Conservation (phyloP, 2,888 invertebrate species). For the Pilophorus perplexus region DNA sequence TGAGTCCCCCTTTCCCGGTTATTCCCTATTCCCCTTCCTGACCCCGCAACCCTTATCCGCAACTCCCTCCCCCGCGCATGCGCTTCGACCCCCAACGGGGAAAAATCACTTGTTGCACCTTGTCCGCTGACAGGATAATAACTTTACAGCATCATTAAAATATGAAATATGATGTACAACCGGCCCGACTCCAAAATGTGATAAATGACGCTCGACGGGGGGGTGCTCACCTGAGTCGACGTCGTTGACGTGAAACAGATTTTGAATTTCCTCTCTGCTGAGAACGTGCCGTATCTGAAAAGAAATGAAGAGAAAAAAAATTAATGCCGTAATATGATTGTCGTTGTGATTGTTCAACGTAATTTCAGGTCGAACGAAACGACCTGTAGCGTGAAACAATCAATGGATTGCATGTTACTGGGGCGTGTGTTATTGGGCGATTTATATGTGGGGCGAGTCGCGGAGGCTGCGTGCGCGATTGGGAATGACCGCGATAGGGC, state of each 20-base stretch:
- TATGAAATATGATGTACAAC: neutral
- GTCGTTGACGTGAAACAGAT: slow-evolving; percentile 79
- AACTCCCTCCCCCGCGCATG: too few species aligned
- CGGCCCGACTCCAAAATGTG: neutral
- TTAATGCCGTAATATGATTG: too few species aligned
- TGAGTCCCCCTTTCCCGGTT: too few species aligned
- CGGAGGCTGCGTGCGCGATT: neutral
- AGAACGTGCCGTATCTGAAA: slow-evolving; percentile 87
- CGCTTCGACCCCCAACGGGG: too few species aligned
- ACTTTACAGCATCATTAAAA: too few species aligned
- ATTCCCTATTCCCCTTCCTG: too few species aligned
- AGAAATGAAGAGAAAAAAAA: slow-evolving; percentile 50
- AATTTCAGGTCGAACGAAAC: neutral
- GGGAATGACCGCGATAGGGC: neutral
- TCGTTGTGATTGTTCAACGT: neutral
- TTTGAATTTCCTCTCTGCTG: slow-evolving; percentile 76
- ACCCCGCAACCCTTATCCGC: too few species aligned
- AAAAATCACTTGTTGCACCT: too few species aligned
- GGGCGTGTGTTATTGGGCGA: too few species aligned
- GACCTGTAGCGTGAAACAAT: too few species aligned
- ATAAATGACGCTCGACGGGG: neutral
- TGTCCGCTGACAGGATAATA: too few species aligned
- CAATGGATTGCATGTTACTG: too few species aligned
- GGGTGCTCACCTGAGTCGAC: slow-evolving; percentile 64
- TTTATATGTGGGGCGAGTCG: neutral